These are phyloP conservation scores for Epinotia bilunana DNA, from an alignment of 2,888 invertebrate species.

Conservation along the genomic window DNA sequence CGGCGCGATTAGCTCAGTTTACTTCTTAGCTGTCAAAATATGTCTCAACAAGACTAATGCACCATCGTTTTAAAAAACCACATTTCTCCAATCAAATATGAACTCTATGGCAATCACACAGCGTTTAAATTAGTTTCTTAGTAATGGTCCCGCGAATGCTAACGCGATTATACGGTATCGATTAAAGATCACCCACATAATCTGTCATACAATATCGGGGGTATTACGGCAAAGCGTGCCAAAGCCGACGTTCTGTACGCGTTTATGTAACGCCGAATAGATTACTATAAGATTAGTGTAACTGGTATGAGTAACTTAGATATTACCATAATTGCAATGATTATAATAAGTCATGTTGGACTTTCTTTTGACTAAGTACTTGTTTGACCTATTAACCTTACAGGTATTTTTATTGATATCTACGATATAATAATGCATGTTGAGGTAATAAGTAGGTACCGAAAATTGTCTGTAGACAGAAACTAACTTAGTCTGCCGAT, in stretches of 20 bases:
- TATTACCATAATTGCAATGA: slow-evolving; percentile 4
- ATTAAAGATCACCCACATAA: slow-evolving; percentile 55
- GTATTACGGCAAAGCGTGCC: slow-evolving; percentile 56
- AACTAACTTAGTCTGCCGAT: neutral
- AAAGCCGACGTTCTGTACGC: slow-evolving; percentile 29
- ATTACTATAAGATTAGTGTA: slow-evolving; percentile 18
- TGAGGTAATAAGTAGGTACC: no score
- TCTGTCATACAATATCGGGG: slow-evolving; percentile 44
- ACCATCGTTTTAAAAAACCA: slow-evolving; percentile 30
- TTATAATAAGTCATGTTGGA: neutral
- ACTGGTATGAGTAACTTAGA: slow-evolving; percentile 10
- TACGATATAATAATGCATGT: no score
- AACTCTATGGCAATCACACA: neutral
- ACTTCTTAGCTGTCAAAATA: slow-evolving; percentile 52
- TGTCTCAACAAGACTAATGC: slow-evolving; percentile 66
- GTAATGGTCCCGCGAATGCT: slow-evolving; percentile 45
- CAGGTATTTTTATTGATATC: no score
- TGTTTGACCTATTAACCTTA: no score
- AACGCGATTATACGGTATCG: slow-evolving; percentile 79
- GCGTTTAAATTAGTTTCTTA: slow-evolving; percentile 4
- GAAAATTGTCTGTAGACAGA: no score
- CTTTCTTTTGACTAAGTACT: no score
- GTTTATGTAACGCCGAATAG: slow-evolving; percentile 39
- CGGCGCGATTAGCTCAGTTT: slow-evolving; percentile 37
- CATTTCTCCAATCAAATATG: neutral